These are phyloP conservation scores for Cataglyphis hispanica DNA, from an alignment of 1,140 invertebrate genomes.

Conservation along the genomic window DNA sequence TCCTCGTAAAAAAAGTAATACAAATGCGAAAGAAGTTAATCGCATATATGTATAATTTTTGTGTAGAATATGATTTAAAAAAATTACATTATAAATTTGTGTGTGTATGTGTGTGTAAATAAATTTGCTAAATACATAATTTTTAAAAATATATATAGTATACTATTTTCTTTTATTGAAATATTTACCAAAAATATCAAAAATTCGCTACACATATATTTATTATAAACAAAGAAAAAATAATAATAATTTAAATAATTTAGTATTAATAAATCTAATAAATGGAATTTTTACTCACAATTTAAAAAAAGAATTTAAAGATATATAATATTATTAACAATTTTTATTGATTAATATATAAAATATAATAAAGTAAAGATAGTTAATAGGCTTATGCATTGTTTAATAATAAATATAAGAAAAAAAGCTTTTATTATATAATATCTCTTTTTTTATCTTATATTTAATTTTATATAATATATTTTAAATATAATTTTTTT, in stretches of 20 bases:
- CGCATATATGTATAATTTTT: not conserved
- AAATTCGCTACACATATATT: not conserved
- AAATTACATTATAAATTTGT: not conserved
- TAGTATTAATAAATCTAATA: not conserved
- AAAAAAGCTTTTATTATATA: not conserved
- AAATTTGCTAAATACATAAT: not conserved
- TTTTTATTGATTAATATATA: not conserved
- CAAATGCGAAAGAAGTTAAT: not conserved
- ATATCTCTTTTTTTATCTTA: not conserved
- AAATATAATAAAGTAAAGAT: not conserved
- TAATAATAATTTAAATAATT: not conserved
- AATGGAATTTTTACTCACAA: not conserved
- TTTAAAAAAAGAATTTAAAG: not conserved
- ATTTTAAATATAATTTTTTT: not conserved
- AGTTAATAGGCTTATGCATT: not conserved
- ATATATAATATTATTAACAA: no score
- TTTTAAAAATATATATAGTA: not conserved
- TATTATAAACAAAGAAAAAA: not conserved
- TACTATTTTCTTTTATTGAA: not conserved
- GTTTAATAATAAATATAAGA: not conserved
- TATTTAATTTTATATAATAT: constrained; percentile 1
- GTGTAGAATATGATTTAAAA: not conserved
- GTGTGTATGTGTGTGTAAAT: not conserved
- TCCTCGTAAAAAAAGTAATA: not conserved
- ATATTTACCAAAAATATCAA: not conserved